These are phyloP conservation scores for Thalassophryne amazonica DNA, from an alignment of 2,797 vertebrate genomes.

Conservation along the genomic window DNA sequence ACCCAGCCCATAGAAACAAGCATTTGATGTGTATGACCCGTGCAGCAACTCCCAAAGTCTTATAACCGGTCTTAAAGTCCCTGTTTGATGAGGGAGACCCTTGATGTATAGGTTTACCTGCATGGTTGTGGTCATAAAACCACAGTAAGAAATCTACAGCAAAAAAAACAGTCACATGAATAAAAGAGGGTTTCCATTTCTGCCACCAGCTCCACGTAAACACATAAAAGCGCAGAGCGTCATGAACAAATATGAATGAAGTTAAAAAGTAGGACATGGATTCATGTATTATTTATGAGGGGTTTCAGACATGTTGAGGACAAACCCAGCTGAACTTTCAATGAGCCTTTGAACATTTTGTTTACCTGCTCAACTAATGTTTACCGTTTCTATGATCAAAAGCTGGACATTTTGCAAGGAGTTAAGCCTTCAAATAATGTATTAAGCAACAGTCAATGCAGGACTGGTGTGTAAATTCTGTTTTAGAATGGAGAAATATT, in stretches of 20 bases:
- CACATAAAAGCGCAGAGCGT: constrained; percentile 32
- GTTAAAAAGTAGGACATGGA: constrained; percentile 38
- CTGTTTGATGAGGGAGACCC: constrained; percentile 71
- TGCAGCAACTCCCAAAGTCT: constrained; percentile 51
- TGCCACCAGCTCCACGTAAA: constrained; percentile 53
- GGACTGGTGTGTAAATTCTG: constrained; percentile 17
- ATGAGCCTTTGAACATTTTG: constrained; percentile 63
- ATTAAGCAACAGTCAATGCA: constrained; percentile 43
- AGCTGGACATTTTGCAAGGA: constrained; percentile 29
- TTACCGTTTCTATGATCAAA: constrained; percentile 65
- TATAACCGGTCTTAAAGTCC: constrained; percentile 40
- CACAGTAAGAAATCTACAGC: constrained; percentile 37
- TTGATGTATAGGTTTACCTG: constrained; percentile 77
- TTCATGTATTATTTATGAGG: constrained; percentile 72
- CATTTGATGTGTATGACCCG: constrained; percentile 71
- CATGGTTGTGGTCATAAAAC: constrained; percentile 53
- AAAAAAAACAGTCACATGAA: constrained; percentile 25
- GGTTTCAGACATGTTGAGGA: constrained; percentile 55
- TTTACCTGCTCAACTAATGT: constrained; percentile 70
- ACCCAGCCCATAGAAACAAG: constrained; percentile 57
- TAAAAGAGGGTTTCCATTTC: constrained; percentile 46
- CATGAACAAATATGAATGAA: constrained; percentile 59
- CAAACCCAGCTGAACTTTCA: constrained; percentile 66
- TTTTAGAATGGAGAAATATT: constrained; percentile 22
- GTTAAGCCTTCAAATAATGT: constrained; percentile 52